phyloP scores from a whole-genome alignment of 2,888 invertebrate genomes.

The Arctia plantaginis region DNA sequence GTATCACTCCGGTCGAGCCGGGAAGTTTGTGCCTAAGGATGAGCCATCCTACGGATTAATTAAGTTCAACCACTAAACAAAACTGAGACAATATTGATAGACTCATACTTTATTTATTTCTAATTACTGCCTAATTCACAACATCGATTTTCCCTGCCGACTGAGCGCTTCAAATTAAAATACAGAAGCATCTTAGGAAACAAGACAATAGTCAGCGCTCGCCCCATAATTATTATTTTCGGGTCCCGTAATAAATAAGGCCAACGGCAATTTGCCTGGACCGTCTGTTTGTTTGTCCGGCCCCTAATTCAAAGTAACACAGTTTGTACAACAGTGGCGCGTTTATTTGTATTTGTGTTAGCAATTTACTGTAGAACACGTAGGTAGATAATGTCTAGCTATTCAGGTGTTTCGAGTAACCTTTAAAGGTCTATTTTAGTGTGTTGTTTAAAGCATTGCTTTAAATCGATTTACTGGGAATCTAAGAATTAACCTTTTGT shows the following conservation, averaged over 20 bases:
- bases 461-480: not conserved
- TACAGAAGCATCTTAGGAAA: slow-evolving; percentile 42
- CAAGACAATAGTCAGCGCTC: slow-evolving; percentile 49
- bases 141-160: not conserved
- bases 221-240: slow-evolving; percentile 57
- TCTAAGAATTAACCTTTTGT: too few species aligned
- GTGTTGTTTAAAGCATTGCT: not conserved
- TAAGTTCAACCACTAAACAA: not conserved
- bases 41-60: too few species aligned
- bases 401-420: slow-evolving; percentile 16
- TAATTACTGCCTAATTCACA: not conserved
- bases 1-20: too few species aligned
- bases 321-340: slow-evolving; percentile 70
- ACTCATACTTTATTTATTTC: not conserved
- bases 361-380: slow-evolving; percentile 69
- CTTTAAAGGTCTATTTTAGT: slow-evolving; percentile 4
- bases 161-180: slow-evolving; percentile 27
- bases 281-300: slow-evolving; percentile 69
- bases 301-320: slow-evolving; percentile 78
- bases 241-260: slow-evolving; percentile 71
- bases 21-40: too few species aligned
- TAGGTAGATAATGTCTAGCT: slow-evolving; percentile 42
- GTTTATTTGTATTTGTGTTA: slow-evolving; percentile 71
- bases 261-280: slow-evolving; percentile 62
- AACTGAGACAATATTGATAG: not conserved